Evolutionary conservation across 2,113 vertebrate genomes (phyloP).

Genomic region (Aleadryas rufinucha): DNA sequence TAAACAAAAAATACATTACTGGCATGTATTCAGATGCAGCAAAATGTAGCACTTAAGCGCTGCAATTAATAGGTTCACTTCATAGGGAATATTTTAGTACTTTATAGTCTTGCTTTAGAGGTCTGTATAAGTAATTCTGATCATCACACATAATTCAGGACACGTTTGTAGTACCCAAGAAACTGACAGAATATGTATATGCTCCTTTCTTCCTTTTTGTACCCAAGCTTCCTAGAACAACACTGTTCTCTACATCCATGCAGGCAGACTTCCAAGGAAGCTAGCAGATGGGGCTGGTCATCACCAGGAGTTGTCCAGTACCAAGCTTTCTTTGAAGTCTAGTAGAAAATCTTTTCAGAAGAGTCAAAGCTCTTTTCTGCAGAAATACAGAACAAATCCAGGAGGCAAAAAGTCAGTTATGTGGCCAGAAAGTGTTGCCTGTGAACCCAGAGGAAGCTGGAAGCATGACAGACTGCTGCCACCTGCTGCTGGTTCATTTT

Average conservation of each 20-base stretch:
- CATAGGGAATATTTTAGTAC: neutral
- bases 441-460: neutral
- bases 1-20: neutral
- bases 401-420: neutral
- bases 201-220: neutral
- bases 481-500: conserved; percentile 10
- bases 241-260: accelerated
- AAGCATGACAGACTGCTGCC: neutral
- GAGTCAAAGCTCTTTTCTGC: neutral
- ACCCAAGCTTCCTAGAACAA: neutral
- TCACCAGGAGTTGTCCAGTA: neutral
- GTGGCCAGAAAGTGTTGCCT: neutral
- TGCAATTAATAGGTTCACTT: neutral
- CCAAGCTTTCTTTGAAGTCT: neutral
- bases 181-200: neutral
- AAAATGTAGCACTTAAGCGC: neutral
- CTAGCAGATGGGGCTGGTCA: neutral
- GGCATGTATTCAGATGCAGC: neutral
- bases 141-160: neutral
- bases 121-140: neutral
- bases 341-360: neutral
- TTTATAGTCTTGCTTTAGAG: neutral
- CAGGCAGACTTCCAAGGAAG: neutral
- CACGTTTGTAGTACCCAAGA: neutral
- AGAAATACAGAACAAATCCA: neutral